Evolutionary conservation across 2,113 vertebrate genomes (phyloP).

Genomic region (Camarhynchus parvulus): DNA sequence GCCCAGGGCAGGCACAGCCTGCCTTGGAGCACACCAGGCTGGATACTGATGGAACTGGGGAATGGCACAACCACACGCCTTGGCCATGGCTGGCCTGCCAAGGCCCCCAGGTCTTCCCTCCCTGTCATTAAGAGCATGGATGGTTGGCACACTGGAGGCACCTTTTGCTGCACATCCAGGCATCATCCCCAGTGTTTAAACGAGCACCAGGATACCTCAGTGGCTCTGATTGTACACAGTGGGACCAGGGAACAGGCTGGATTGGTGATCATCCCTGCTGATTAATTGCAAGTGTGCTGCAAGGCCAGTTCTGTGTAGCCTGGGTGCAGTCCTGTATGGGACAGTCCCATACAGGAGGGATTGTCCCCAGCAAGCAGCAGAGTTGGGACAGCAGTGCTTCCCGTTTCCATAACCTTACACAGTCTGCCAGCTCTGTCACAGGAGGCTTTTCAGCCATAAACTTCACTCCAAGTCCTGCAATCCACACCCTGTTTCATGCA

Average conservation of each 20-base stretch:
- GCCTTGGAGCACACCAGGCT: neutral
- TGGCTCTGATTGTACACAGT: neutral
- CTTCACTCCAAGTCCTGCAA: neutral
- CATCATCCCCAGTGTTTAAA: neutral
- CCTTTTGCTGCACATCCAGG: neutral
- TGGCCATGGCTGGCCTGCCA: accelerated
- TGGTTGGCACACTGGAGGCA: neutral
- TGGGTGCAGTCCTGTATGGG: neutral
- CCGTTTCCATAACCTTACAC: neutral
- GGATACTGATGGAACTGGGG: neutral
- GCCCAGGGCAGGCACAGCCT: neutral
- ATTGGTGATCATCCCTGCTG: neutral
- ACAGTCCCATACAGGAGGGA: neutral
- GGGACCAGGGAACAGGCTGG: neutral
- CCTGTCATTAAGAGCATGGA: neutral
- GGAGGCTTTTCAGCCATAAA: neutral
- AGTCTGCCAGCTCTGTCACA: neutral
- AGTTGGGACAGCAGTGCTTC: neutral
- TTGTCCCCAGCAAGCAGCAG: neutral
- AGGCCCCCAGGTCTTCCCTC: neutral
- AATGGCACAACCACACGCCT: accelerated
- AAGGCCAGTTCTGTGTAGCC: neutral
- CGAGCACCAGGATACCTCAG: neutral
- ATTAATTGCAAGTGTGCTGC: neutral
- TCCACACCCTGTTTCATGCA: neutral